Base-by-base conservation (phyloP, 2,888 invertebrate genomes). In the Hydraecia micacea region DNA sequence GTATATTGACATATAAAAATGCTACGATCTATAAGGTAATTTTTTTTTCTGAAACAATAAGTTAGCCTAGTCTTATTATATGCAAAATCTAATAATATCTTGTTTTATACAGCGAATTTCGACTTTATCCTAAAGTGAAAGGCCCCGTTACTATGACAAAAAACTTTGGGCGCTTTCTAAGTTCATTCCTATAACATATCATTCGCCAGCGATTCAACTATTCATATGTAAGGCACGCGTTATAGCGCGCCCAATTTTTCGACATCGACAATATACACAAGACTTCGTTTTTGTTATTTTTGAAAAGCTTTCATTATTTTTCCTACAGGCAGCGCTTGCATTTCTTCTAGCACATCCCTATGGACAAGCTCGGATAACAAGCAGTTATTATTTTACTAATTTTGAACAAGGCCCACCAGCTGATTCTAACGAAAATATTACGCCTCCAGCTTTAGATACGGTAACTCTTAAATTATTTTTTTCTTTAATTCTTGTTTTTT, bases 321-420 rank as follows among this genome's bases (percentile, higher is more conserved):
- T 39, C 76, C 77, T 75, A 11, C 81, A 96, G 96, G 95, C 91
- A 97, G 99, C 99, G 0, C 97, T 97, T 36, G 98, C 98, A 0
- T 99, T 99, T 92, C 98, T 98, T 97, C 94, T 99, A 88, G 98
- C 99, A 0, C 98, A 98, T 95, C 98, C 98, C 0, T 99, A 98
- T 88, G 98, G 98, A 4, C 97, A 97, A 74, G 97, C 98, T 0
- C 97, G 98, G 8, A 95, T 99, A 25, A 98, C 99, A 98, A 99
- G 98, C 91, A 98, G 99, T 85, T 99, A 97, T 92, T 95, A 92
- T 84, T 99, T 98, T 91, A 92, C 95, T 2, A 87, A 95, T 75
- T 93, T 91, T 0, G 97, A 97, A 52, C 94, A 95, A 86, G 98
- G 98, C 4, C 98, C 98, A 1, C 98, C 98, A 0, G 94, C 94